Evolutionary conservation across 2,113 vertebrate species (phyloP).

Genomic region (Suricata suricatta): DNA sequence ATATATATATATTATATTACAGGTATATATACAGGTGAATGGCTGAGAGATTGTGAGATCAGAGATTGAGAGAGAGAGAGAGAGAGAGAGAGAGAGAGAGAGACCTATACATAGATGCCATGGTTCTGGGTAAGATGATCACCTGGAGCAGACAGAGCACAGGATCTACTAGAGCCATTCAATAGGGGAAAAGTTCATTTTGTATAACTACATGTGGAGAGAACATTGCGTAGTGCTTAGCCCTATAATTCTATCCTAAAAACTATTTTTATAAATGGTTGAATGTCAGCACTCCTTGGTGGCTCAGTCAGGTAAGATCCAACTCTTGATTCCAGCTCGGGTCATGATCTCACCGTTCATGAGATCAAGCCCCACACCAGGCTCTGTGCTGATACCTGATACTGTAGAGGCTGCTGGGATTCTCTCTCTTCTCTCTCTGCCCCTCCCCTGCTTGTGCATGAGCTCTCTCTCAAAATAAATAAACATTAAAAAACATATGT

Average conservation of each 20-base stretch:
- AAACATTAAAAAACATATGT: no score
- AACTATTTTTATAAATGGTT: neutral
- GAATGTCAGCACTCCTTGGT: neutral
- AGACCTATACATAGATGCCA: neutral
- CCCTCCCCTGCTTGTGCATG: no score
- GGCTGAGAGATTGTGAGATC: neutral
- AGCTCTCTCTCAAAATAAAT: no score
- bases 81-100: neutral
- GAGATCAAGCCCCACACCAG: no score
- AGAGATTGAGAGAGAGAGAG: neutral
- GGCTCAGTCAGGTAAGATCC: no score
- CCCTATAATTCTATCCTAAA: neutral
- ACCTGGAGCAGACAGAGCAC: neutral
- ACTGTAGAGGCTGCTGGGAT: no score
- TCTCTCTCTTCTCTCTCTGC: no score
- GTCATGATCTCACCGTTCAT: no score
- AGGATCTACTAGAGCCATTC: neutral
- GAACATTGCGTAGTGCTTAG: neutral
- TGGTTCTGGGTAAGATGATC: neutral
- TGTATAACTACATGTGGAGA: neutral
- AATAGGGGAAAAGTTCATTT: neutral
- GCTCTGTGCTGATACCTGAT: no score
- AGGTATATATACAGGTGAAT: neutral
- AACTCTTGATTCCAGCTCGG: no score
- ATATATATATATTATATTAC: neutral